phyloP scores from a whole-genome alignment of 2,888 invertebrate species.

The Ornithoptera priamus region DNA sequence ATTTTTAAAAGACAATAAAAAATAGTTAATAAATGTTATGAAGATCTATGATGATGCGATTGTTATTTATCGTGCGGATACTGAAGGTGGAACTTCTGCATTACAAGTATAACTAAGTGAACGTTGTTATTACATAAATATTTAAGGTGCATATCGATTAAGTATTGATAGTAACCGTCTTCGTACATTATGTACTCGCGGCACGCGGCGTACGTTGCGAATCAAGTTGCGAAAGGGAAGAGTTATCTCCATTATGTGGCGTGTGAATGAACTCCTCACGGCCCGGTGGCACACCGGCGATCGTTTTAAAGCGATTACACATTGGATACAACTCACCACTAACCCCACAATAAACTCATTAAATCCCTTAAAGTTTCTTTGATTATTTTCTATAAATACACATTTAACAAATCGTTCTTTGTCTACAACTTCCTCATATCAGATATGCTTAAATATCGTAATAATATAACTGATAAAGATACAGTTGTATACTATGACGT shows the following conservation, averaged over 20 bases:
- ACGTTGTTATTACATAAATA: neutral
- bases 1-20: no score
- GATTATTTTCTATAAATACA: no score
- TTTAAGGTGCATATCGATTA: neutral
- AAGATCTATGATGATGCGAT: neutral
- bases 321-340: neutral
- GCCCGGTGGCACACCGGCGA: slow-evolving; percentile 21
- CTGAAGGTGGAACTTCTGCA: neutral
- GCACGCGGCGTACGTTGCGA: slow-evolving; percentile 28
- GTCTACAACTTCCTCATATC: no score
- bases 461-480: no score
- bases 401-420: no score
- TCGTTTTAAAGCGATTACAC: slow-evolving; percentile 15
- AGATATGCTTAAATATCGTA: no score
- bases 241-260: slow-evolving; percentile 33
- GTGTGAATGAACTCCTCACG: slow-evolving; percentile 43
- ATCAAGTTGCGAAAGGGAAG: slow-evolving; percentile 35
- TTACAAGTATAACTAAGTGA: neutral
- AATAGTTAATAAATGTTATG: neutral
- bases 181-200: slow-evolving; percentile 18
- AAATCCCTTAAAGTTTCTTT: no score
- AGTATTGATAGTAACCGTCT: neutral
- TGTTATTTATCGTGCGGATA: neutral
- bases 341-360: no score
- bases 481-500: no score